Evolutionary conservation across 2,113 vertebrate species (phyloP).

Genomic region (Eolophus roseicapilla): DNA sequence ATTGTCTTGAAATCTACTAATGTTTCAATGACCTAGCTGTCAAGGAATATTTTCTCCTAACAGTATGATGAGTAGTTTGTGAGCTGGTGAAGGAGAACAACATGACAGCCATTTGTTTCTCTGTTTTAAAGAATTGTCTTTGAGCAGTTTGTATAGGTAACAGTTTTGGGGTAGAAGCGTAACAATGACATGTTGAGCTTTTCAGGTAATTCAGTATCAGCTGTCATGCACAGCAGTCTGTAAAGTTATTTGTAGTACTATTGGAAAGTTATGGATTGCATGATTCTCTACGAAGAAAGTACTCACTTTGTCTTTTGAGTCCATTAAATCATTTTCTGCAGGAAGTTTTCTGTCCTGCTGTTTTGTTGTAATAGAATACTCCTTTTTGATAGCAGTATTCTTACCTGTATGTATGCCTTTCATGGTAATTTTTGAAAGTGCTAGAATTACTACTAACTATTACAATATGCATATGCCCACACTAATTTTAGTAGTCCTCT

Average conservation of each 20-base stretch:
- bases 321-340: not conserved
- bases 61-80: not conserved
- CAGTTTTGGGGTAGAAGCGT: not conserved
- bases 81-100: not conserved
- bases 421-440: not conserved
- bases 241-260: not conserved
- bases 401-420: not conserved
- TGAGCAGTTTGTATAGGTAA: not conserved
- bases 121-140: not conserved
- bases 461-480: not conserved
- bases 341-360: not conserved
- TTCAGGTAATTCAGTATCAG: not conserved
- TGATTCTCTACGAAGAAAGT: not conserved
- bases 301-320: not conserved
- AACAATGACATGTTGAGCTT: not conserved
- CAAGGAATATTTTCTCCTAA: not conserved
- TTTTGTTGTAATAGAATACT: not conserved
- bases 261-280: not conserved
- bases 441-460: not conserved
- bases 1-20: not conserved
- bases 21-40: not conserved
- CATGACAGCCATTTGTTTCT: not conserved
- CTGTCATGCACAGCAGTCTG: not conserved
- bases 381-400: not conserved
- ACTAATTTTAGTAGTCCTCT: not conserved